These are phyloP conservation scores for Corydoras sp. DNA, from an alignment of 2,113 vertebrate species.

Conservation along the genomic window DNA sequence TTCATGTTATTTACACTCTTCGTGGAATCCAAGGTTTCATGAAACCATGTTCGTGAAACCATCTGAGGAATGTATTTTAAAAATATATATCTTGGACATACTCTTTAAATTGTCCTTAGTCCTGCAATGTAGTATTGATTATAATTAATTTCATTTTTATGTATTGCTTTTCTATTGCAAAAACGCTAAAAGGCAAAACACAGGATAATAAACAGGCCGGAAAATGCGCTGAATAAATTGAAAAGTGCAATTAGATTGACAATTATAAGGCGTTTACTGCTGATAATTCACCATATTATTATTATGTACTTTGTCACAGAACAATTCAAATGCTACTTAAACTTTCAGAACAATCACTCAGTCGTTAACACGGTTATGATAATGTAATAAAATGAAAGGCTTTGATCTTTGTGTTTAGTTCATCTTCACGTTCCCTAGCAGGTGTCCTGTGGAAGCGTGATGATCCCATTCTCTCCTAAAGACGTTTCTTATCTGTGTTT, in stretches of 20 bases:
- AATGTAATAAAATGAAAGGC: constrained; percentile 24
- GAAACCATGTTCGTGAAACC: no score
- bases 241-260: constrained; percentile 8
- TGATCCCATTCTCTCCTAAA: constrained; percentile 29
- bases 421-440: constrained; percentile 11
- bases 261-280: constrained; percentile 7
- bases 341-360: background rate
- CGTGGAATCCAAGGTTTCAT: background rate
- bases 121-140: no score
- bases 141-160: no score
- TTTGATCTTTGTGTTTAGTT: constrained; percentile 10
- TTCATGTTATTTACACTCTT: constrained; percentile 14
- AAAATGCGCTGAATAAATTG: constrained; percentile 9
- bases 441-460: constrained; percentile 29
- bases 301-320: constrained; percentile 8
- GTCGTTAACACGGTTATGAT: constrained; percentile 5
- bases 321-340: no score
- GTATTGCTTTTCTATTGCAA: no score
- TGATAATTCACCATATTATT: constrained; percentile 29
- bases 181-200: no score
- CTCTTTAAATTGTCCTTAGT: no score
- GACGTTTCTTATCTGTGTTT: constrained; percentile 25
- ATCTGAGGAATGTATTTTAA: no score
- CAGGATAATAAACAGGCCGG: no score
- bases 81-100: no score